Base-by-base conservation (phyloP, 2,888 invertebrate species). In the Ypsolopha scabrella region DNA sequence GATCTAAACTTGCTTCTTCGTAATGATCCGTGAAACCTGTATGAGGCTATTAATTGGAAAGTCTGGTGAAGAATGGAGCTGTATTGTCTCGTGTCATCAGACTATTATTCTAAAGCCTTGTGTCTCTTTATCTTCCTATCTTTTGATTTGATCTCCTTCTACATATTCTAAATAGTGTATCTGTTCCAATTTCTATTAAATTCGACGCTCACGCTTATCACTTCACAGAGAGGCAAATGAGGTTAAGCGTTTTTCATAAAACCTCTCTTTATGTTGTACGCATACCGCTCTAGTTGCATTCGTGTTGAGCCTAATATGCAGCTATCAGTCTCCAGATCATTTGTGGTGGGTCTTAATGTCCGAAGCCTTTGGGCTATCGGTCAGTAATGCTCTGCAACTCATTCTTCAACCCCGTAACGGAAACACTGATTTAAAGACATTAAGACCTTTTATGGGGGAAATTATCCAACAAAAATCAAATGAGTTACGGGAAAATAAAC, bases 221-320 rank as follows among this genome's bases (percentile, higher is more conserved):
- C 43, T 43, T 43, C 14, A 43, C 14, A 11, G n/a, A 14, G 13
- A 11, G 14, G 8, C n/a, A 33, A 49, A 49, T 33, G 39, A 49
- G 49, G 49, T 49, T 49, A 49, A 49, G 8, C 41, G 49, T 38
- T 46, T 49, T 49, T 41, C 49, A 33, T 41, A 49, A 49, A 41
- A 41, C 49, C 49, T 39, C 41, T 41, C 41, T 49, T 49, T 49
- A 49, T 24, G 49, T 24, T 24, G 24, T 24, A 46, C 46, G 46
- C 49, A 41, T 49, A 11, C 49, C 41, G 49, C n/a, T 37, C 37
- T 13, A 47, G 36, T 47, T 47, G 8, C 47, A 47, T 13, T 36
- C 11, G 43, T 13, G 13, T 14, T 43, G 43, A 13, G 13, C 14
- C 43, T 43, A 43, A 43, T 43, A 8, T 43, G 43, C 43, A 14